These are phyloP conservation scores for Drosophila oshimai DNA, from an alignment of 1,140 invertebrate genomes.

Conservation along the genomic window DNA sequence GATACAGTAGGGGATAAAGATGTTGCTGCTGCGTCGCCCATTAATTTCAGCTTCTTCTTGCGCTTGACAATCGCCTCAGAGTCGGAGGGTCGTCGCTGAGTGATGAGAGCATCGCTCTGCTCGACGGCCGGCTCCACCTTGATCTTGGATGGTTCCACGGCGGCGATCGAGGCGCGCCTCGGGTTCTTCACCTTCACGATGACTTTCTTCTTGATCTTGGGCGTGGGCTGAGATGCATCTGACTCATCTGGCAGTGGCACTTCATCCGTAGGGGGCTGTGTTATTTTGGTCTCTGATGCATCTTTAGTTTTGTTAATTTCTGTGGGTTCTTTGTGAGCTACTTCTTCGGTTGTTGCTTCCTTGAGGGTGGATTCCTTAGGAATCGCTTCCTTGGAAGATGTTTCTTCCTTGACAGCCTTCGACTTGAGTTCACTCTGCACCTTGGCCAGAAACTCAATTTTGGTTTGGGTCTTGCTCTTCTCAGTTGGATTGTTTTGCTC, in stretches of 20 bases:
- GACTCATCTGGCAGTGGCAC: constrained; percentile 34
- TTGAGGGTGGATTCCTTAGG: not conserved
- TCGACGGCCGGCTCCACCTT: constrained; percentile 46
- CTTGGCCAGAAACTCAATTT: constrained; percentile 65
- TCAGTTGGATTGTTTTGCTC: not conserved
- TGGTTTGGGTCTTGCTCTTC: constrained; percentile 36
- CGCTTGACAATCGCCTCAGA: constrained; percentile 73
- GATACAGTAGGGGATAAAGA: not conserved
- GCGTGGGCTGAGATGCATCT: not conserved
- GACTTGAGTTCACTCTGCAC: constrained; percentile 63
- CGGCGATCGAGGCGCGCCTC: constrained; percentile 71
- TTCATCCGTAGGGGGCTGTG: not conserved
- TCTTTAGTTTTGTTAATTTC: not conserved
- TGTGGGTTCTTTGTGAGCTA: not conserved
- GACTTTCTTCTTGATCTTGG: constrained; percentile 54
- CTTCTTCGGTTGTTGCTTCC: not conserved
- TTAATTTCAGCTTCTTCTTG: constrained; percentile 74
- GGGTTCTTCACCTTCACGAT: constrained; percentile 52
- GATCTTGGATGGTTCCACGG: constrained; percentile 74
- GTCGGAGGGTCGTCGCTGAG: constrained; percentile 74
- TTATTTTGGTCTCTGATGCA: not conserved
- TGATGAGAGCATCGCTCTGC: constrained; percentile 50
- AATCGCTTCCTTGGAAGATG: not conserved
- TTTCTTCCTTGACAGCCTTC: constrained; percentile 6
- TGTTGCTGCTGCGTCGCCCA: constrained; percentile 25